A percentile compares a stretch with the other conserved stretches of the same genome.
phyloP scores from a whole-genome alignment of 2,888 invertebrate species.

The Lithodes maja region DNA sequence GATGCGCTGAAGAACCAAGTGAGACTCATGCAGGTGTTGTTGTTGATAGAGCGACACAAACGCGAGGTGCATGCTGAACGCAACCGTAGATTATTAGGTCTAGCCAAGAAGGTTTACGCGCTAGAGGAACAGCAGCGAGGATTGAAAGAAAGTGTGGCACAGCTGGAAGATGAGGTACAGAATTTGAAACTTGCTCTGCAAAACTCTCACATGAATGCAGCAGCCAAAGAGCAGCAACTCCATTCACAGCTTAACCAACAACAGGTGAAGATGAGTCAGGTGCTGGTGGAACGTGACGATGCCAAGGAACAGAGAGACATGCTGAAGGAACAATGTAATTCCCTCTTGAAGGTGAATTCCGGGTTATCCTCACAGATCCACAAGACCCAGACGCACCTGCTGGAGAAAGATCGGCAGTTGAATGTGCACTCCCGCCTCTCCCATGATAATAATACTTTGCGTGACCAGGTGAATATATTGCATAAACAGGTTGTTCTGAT shows the following conservation, averaged over 20 bases:
- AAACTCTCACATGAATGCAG: slow-evolving; percentile 22
- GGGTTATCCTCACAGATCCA: slow-evolving; percentile 33
- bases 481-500: slow-evolving; percentile 48
- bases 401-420: slow-evolving; percentile 55
- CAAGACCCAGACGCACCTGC: slow-evolving; percentile 30
- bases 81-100: slow-evolving; percentile 66
- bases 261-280: slow-evolving; percentile 34
- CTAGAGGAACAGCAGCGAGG: slow-evolving; percentile 54
- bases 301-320: slow-evolving; percentile 45
- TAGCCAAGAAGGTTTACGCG: slow-evolving; percentile 55
- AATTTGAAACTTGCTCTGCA: slow-evolving; percentile 45
- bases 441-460: slow-evolving; percentile 39
- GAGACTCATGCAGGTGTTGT: slow-evolving; percentile 63
- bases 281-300: slow-evolving; percentile 34
- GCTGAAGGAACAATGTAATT: slow-evolving; percentile 35
- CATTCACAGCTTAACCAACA: slow-evolving; percentile 41
- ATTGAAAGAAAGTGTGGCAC: slow-evolving; percentile 40
- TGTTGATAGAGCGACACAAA: slow-evolving; percentile 69
- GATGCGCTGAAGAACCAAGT: slow-evolving; percentile 58
- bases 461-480: slow-evolving; percentile 41
- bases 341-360: slow-evolving; percentile 40
- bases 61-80: slow-evolving; percentile 70
- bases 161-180: slow-evolving; percentile 50
- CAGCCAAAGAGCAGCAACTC: slow-evolving; percentile 58
- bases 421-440: slow-evolving; percentile 34